Evolutionary conservation across 2,888 invertebrate genomes (phyloP).

Genomic region (Perizoma flavofasciatum): DNA sequence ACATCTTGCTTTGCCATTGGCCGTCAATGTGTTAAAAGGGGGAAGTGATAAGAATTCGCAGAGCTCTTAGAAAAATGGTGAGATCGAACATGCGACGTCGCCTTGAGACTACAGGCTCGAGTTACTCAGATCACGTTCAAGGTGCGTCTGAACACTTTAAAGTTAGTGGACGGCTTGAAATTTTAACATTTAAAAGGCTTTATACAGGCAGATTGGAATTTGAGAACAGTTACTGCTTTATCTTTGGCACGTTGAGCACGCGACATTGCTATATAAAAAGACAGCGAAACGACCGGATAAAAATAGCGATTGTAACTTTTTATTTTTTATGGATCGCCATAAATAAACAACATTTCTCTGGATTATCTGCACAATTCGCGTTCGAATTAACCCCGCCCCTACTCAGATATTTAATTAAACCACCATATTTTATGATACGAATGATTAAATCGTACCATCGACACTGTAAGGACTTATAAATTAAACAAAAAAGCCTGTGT

Average conservation of each 20-base stretch:
- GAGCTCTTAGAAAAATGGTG: conserved; percentile 63
- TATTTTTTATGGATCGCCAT: conserved; percentile 52
- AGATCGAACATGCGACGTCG: conserved; percentile 61
- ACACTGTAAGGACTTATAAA: conserved; percentile 33
- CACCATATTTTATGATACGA: conserved; percentile 63
- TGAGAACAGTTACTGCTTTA: conserved; percentile 47
- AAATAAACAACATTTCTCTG: conserved; percentile 56
- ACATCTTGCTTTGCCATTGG: conserved; percentile 48
- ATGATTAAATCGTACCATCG: conserved; percentile 58
- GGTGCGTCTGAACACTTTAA: conserved; percentile 64
- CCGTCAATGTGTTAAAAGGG: conserved; percentile 41
- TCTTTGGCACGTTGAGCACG: conserved; percentile 38
- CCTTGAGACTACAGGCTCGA: conserved; percentile 77
- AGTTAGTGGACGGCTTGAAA: conserved; percentile 57
- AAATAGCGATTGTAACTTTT: conserved; percentile 55
- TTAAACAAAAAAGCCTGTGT: conserved; percentile 43
- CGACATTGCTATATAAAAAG: conserved; percentile 39
- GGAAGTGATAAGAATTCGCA: conserved; percentile 52
- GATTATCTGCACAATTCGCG: conserved; percentile 60
- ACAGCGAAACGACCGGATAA: conserved; percentile 40
- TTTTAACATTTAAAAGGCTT: conserved; percentile 54
- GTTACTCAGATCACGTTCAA: conserved; percentile 82
- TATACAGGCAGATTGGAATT: conserved; percentile 45
- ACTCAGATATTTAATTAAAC: conserved; percentile 73
- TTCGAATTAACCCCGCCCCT: conserved; percentile 64